These are phyloP conservation scores for Vulpes vulpes DNA, from an alignment of 2,113 vertebrate genomes.

Conservation along the genomic window DNA sequence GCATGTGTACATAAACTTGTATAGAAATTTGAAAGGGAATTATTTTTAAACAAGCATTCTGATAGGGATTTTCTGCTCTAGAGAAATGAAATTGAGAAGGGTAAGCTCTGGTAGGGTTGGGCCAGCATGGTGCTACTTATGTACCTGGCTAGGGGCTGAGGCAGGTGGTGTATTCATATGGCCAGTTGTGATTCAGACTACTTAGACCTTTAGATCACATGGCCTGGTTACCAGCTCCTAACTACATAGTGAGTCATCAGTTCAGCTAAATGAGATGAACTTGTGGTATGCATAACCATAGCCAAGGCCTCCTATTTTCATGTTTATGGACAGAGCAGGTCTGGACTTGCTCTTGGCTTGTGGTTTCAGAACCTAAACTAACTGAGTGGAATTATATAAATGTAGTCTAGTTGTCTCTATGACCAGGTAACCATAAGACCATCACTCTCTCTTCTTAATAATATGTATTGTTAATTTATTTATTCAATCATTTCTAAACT, in stretches of 20 bases:
- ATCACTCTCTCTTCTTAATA: background rate
- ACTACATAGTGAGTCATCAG: background rate
- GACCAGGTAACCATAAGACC: background rate
- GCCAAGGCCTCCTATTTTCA: background rate
- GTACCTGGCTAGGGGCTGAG: background rate
- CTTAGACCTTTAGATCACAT: background rate
- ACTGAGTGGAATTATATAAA: background rate
- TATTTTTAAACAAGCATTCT: background rate
- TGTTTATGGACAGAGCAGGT: background rate
- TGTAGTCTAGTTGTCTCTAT: background rate
- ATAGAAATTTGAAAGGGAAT: background rate
- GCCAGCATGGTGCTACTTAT: background rate
- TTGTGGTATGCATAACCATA: background rate
- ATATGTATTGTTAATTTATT: background rate
- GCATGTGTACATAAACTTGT: background rate
- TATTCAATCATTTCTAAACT: background rate
- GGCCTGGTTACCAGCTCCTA: background rate
- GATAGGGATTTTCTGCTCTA: background rate
- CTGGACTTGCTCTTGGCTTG: background rate
- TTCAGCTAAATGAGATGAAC: slow-evolving; percentile 7
- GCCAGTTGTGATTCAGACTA: background rate
- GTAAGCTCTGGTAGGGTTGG: background rate
- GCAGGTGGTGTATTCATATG: background rate
- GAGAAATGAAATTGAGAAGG: background rate
- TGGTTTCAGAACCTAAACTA: background rate